Conservation (phyloP, 2,113 vertebrate species). For the Arenaria interpres region DNA sequence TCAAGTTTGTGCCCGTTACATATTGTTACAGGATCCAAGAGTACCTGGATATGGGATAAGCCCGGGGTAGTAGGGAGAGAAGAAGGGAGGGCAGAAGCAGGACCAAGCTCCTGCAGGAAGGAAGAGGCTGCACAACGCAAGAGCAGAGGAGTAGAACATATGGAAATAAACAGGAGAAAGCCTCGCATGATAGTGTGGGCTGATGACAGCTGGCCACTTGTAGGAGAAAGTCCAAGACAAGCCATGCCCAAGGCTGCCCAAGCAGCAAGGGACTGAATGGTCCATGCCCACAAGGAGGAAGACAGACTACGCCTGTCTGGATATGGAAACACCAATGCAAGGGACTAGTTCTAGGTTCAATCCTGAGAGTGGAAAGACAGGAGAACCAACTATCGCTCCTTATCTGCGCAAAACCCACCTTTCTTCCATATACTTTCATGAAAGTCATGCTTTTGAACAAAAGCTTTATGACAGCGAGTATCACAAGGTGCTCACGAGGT, state of each 20-base stretch:
- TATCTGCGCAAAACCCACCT: not conserved
- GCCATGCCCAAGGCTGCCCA: not conserved
- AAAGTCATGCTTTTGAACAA: not conserved
- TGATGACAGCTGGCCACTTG: not conserved
- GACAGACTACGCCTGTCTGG: not conserved
- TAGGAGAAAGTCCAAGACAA: not conserved
- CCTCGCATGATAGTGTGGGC: not conserved
- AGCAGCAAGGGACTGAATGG: not conserved
- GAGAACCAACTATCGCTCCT: not conserved
- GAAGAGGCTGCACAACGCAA: too few relatives aligned
- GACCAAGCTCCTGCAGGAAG: not conserved
- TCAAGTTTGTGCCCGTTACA: too few relatives aligned
- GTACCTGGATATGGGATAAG: not conserved
- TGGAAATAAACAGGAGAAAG: not conserved
- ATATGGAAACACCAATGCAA: not conserved
- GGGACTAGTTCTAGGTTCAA: not conserved
- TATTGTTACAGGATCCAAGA: not conserved
- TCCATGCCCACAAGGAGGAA: not conserved
- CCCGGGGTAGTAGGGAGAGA: not conserved
- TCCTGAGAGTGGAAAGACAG: not conserved
- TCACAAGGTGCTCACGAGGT: not conserved
- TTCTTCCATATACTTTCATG: rapidly evolving
- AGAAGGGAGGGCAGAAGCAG: not conserved
- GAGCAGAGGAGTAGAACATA: not conserved
- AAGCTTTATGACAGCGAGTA: not conserved